Conservation (phyloP, 2,888 invertebrate genomes). For the Bruchidius siliquastri region DNA sequence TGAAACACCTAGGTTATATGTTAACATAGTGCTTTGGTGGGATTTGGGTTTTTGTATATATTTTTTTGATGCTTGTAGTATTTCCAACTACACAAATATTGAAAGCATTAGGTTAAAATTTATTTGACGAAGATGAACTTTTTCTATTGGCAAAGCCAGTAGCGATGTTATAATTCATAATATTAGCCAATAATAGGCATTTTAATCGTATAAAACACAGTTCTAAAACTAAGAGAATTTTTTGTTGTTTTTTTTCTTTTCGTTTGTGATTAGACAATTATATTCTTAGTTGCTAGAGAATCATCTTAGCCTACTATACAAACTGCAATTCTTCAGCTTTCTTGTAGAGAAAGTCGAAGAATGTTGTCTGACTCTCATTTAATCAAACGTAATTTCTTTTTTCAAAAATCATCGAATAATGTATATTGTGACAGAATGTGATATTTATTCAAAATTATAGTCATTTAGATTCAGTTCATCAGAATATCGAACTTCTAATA, state of each 20-base stretch:
- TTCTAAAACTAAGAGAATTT: conserved; percentile 27
- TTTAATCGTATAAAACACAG: conserved; percentile 21
- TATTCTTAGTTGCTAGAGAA: conserved; percentile 16
- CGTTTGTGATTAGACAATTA: conserved; percentile 15
- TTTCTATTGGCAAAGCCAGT: neutral
- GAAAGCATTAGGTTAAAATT: too few species aligned
- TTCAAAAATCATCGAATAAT: conserved; percentile 1
- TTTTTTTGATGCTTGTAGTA: too few species aligned
- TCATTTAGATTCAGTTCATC: neutral
- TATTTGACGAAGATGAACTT: neutral
- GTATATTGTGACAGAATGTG: neutral
- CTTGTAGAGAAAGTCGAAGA: neutral
- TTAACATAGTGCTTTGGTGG: neutral
- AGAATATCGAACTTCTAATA: neutral
- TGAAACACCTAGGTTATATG: neutral
- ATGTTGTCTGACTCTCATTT: conserved; percentile 1
- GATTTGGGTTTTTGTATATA: neutral
- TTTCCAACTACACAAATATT: too few species aligned
- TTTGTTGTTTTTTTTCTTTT: conserved; percentile 22
- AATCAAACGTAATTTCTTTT: conserved; percentile 13
- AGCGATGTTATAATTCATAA: neutral
- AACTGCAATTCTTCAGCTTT: conserved; percentile 1
- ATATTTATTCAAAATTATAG: too few species aligned
- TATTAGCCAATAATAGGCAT: conserved; percentile 9
- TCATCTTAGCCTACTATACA: conserved; percentile 15